Evolutionary conservation across 1,140 invertebrate species (phyloP).

Genomic region (Drosophila setifemur): DNA sequence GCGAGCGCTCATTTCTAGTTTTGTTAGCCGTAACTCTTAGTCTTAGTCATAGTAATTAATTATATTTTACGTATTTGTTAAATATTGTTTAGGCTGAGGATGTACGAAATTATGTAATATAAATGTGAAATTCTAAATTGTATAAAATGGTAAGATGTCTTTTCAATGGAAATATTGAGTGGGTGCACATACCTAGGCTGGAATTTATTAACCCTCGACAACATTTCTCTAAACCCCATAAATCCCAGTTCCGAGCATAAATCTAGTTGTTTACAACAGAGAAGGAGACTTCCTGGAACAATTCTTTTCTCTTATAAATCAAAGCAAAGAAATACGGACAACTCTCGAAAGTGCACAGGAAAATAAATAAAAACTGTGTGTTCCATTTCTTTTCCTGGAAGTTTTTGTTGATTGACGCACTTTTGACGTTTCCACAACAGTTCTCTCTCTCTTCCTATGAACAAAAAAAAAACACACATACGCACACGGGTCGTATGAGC

Average conservation of each 20-base stretch:
- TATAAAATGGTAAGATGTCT: background rate
- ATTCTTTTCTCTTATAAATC: constrained; percentile 42
- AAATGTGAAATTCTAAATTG: background rate
- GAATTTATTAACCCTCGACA: too few species aligned
- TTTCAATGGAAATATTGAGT: background rate
- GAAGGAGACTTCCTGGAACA: constrained; percentile 16
- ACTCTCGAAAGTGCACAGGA: constrained; percentile 9
- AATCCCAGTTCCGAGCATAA: constrained; percentile 28
- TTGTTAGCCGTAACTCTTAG: constrained; percentile 33
- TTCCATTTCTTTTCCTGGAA: constrained; percentile 5
- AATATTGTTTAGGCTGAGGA: constrained; percentile 56
- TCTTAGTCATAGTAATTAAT: constrained; percentile 21
- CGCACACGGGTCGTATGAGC: constrained; percentile 55
- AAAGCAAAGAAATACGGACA: constrained; percentile 20
- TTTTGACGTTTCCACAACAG: constrained; percentile 70
- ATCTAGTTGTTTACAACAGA: constrained; percentile 37
- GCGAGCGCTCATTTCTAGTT: constrained; percentile 71
- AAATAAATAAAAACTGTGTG: background rate
- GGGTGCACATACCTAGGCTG: too few species aligned
- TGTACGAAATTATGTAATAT: constrained; percentile 37
- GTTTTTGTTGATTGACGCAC: constrained; percentile 69
- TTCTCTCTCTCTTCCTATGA: constrained; percentile 31
- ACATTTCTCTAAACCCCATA: constrained; percentile 9
- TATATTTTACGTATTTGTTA: constrained; percentile 34
- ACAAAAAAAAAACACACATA: constrained; percentile 7